Evolutionary conservation across 2,888 invertebrate genomes (phyloP).

Genomic region (Dynastes maya): DNA sequence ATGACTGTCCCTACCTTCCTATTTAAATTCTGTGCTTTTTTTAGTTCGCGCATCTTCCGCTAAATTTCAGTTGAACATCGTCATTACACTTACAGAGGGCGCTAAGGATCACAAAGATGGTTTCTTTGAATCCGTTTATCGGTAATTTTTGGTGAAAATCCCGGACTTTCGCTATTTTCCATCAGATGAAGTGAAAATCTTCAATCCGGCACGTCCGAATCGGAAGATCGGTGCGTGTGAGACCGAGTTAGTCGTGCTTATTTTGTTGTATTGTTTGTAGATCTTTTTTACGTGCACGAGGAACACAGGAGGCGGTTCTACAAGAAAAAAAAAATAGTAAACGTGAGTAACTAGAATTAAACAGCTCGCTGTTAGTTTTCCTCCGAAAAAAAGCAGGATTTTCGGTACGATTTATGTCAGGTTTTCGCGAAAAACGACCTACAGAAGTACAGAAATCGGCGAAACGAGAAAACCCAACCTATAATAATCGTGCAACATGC

Average conservation of each 20-base stretch:
- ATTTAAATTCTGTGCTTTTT: background rate
- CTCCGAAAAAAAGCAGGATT: background rate
- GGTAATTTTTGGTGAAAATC: background rate
- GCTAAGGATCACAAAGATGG: background rate
- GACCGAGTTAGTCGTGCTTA: slow-evolving; percentile 5
- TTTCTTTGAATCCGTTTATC: background rate
- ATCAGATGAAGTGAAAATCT: slow-evolving; percentile 27
- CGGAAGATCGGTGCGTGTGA: background rate
- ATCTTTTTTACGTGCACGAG: slow-evolving; percentile 12
- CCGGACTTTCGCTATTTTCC: slow-evolving; percentile 19
- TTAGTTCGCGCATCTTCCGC: background rate
- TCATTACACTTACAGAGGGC: background rate
- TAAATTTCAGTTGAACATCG: background rate
- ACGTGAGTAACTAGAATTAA: slow-evolving; percentile 6
- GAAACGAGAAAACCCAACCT: background rate
- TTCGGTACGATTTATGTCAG: background rate
- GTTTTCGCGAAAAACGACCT: background rate
- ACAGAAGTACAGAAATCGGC: background rate
- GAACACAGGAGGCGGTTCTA: background rate
- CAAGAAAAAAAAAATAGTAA: background rate
- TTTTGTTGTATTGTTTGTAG: slow-evolving; percentile 35
- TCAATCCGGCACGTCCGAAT: background rate
- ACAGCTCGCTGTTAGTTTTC: slow-evolving; percentile 3
- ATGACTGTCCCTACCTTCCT: background rate
- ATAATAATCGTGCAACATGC: background rate